Evolutionary conservation across 2,888 invertebrate genomes (phyloP).

Genomic region (Macaria liturata): DNA sequence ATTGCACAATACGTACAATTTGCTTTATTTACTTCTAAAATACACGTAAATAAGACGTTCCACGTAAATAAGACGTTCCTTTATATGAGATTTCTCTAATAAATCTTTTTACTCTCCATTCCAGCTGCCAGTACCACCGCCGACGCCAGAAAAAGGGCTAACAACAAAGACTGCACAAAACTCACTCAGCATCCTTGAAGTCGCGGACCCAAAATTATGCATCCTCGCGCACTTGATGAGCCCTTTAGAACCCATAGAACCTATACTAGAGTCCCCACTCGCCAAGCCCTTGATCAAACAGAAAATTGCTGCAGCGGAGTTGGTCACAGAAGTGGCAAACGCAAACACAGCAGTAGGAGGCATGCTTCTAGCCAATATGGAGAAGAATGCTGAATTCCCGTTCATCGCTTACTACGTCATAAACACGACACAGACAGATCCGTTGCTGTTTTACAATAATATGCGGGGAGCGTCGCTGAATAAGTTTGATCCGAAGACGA

Average conservation of each 20-base stretch:
- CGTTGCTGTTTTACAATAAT: constrained; percentile 92
- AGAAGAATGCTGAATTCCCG: constrained; percentile 94
- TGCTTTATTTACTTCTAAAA: too few relatives aligned
- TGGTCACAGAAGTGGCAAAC: constrained; percentile 88
- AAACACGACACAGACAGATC: constrained; percentile 93
- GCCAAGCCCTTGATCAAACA: constrained; percentile 91
- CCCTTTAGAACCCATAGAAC: constrained; percentile 93
- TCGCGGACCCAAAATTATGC: constrained; percentile 95
- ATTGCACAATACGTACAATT: too few relatives aligned
- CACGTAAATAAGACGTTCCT: too few relatives aligned
- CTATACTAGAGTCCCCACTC: constrained; percentile 92
- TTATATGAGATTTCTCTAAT: too few relatives aligned
- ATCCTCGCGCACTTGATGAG: constrained; percentile 95
- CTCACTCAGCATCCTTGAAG: constrained; percentile 89
- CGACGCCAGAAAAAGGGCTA: constrained; percentile 85
- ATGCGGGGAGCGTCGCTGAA: constrained; percentile 92
- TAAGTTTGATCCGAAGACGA: constrained; percentile 92
- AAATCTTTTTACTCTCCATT: constrained; percentile 29
- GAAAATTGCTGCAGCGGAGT: constrained; percentile 89
- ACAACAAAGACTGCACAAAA: constrained; percentile 84
- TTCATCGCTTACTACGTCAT: constrained; percentile 96
- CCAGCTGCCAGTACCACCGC: constrained; percentile 85
- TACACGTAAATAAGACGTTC: too few relatives aligned
- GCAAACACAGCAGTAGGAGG: constrained; percentile 90
- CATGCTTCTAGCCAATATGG: constrained; percentile 95